These are phyloP conservation scores for Tapirus terrestris DNA, from an alignment of 2,113 vertebrate genomes.

Conservation along the genomic window DNA sequence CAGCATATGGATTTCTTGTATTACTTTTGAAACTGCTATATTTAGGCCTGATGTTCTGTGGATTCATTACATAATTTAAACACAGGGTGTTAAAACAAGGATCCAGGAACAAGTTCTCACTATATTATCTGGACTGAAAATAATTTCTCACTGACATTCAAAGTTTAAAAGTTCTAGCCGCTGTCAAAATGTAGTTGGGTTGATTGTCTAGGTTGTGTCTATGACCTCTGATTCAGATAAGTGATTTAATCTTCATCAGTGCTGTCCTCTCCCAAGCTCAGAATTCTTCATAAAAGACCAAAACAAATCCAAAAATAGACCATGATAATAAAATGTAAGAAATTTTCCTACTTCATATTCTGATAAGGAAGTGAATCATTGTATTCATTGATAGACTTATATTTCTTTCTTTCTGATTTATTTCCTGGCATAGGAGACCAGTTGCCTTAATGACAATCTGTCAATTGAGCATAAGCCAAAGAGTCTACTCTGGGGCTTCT, in stretches of 20 bases:
- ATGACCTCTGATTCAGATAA: constrained; percentile 38
- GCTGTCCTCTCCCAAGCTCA: constrained; percentile 30
- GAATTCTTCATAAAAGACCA: constrained; percentile 35
- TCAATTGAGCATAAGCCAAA: neutral
- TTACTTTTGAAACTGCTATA: constrained; percentile 54
- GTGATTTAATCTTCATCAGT: neutral
- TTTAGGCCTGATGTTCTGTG: constrained; percentile 13
- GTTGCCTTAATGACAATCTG: neutral
- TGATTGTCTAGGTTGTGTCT: neutral
- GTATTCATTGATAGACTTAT: neutral
- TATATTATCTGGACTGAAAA: constrained; percentile 46
- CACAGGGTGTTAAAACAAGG: constrained; percentile 39
- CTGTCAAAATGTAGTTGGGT: neutral
- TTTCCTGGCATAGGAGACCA: neutral
- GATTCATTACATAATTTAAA: constrained; percentile 52
- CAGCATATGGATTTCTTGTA: constrained; percentile 49
- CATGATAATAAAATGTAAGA: neutral
- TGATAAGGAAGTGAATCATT: constrained; percentile 2
- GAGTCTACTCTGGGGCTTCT: neutral
- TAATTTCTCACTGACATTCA: constrained; percentile 52
- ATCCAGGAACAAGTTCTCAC: constrained; percentile 45
- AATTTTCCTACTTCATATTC: neutral
- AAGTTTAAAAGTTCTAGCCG: constrained; percentile 48
- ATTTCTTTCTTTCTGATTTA: constrained; percentile 29
- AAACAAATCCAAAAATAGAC: constrained; percentile 13